phyloP scores from a whole-genome alignment of 2,888 invertebrate species.

The Rotaria socialis region DNA sequence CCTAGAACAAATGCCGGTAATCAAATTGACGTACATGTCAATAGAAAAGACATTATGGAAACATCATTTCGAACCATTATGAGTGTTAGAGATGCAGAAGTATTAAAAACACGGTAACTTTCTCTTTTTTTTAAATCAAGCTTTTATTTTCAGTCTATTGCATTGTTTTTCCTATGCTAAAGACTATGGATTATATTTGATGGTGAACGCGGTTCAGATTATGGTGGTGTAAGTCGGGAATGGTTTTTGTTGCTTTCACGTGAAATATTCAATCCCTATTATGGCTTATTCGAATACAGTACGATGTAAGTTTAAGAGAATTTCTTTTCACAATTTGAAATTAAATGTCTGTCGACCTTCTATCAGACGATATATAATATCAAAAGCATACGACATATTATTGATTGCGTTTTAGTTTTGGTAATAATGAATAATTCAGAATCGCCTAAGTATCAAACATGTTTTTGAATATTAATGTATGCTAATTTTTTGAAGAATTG shows the following conservation, averaged over 20 bases:
- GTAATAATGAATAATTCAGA: too few relatives aligned
- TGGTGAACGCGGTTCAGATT: slow-evolving; percentile 83
- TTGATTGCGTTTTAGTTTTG: too few relatives aligned
- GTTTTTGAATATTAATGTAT: too few relatives aligned
- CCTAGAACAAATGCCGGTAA: background rate
- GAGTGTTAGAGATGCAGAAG: background rate
- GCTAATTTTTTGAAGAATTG: too few relatives aligned
- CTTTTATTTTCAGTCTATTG: background rate
- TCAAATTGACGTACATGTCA: slow-evolving; percentile 21
- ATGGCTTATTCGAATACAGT: slow-evolving; percentile 97
- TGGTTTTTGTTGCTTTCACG: slow-evolving; percentile 98
- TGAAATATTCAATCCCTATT: slow-evolving; percentile 99
- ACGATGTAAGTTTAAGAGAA: slow-evolving; percentile 73
- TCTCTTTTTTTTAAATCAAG: background rate
- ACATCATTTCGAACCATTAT: slow-evolving; percentile 23
- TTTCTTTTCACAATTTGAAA: too few relatives aligned
- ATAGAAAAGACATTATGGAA: slow-evolving; percentile 32
- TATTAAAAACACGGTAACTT: background rate
- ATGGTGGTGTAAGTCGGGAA: slow-evolving; percentile 90
- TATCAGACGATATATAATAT: too few relatives aligned
- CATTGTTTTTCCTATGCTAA: background rate
- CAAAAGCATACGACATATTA: too few relatives aligned
- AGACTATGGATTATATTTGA: slow-evolving; percentile 99
- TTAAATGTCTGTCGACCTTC: too few relatives aligned
- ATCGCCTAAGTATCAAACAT: too few relatives aligned